These are phyloP conservation scores for Lepisosteus oculatus DNA, from an alignment of 2,113 vertebrate genomes.

Conservation along the genomic window DNA sequence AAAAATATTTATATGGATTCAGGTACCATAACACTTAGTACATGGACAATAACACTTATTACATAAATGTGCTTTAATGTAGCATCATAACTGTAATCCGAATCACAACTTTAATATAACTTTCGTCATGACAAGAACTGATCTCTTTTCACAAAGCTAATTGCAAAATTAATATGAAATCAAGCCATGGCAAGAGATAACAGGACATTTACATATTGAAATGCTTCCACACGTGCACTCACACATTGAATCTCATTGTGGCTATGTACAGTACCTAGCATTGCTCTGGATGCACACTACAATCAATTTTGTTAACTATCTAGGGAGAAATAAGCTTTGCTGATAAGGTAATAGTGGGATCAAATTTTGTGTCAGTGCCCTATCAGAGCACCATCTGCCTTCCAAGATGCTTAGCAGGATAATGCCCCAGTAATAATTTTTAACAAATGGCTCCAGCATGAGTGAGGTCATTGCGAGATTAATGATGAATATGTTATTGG, in stretches of 20 bases:
- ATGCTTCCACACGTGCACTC: not conserved
- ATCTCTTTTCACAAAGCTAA: too few species aligned
- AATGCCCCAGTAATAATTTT: conserved; percentile 46
- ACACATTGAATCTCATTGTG: not conserved
- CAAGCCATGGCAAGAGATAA: too few species aligned
- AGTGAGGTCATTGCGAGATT: conserved; percentile 44
- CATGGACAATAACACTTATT: too few species aligned
- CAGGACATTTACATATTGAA: not conserved
- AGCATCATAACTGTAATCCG: too few species aligned
- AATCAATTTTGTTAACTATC: conserved; percentile 26
- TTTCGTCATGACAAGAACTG: too few species aligned
- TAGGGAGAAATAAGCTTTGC: conserved; percentile 22
- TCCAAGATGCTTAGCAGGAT: conserved; percentile 40
- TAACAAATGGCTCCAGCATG: conserved; percentile 48
- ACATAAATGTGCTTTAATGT: too few species aligned
- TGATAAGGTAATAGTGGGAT: conserved; percentile 36
- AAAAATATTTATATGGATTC: too few species aligned
- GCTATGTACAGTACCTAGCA: not conserved
- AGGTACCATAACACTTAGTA: too few species aligned
- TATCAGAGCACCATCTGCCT: conserved; percentile 42
- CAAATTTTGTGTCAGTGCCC: conserved; percentile 39
- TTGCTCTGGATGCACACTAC: conserved; percentile 7
- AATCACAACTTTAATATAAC: too few species aligned
- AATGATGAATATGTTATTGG: conserved; percentile 31
- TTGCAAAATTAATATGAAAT: too few species aligned